A percentile compares a stretch with the other conserved stretches of the same genome.
Evolutionary conservation across 2,113 vertebrate genomes (phyloP).

Genomic region (Romanogobio albipinnatus): DNA sequence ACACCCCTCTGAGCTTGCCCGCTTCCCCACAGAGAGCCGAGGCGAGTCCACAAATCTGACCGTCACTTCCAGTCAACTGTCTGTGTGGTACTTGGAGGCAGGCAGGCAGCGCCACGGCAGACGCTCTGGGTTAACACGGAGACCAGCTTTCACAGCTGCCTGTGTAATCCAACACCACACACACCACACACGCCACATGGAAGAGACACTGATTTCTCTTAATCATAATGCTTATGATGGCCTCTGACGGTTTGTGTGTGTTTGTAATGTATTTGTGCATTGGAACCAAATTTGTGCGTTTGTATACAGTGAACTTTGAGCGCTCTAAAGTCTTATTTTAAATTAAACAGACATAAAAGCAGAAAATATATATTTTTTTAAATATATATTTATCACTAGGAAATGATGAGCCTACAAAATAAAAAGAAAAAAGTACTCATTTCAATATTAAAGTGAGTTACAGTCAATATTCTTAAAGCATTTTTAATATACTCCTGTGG

Average conservation of each 20-base stretch:
- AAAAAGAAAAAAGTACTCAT: background rate
- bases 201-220: background rate
- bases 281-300: background rate
- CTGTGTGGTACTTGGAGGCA: conserved; percentile 30
- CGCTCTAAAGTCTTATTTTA: background rate
- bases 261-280: background rate
- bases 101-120: conserved; percentile 17
- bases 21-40: conserved; percentile 54
- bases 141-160: conserved; percentile 45
- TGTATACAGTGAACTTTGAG: background rate
- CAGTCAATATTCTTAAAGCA: conserved; percentile 68
- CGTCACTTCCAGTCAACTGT: conserved; percentile 58
- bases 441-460: conserved; percentile 69
- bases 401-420: background rate
- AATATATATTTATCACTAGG: background rate
- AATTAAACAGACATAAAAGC: background rate
- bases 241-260: background rate
- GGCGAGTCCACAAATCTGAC: conserved; percentile 42
- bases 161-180: conserved; percentile 52
- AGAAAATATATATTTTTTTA: background rate
- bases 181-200: conserved; percentile 28
- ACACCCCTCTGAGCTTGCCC: conserved; percentile 31
- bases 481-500: conserved; percentile 62
- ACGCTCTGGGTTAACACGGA: conserved; percentile 48
- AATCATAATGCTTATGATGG: conserved; percentile 9